phyloP scores from a whole-genome alignment of 2,113 vertebrate genomes.

The Fukomys damarensis region DNA sequence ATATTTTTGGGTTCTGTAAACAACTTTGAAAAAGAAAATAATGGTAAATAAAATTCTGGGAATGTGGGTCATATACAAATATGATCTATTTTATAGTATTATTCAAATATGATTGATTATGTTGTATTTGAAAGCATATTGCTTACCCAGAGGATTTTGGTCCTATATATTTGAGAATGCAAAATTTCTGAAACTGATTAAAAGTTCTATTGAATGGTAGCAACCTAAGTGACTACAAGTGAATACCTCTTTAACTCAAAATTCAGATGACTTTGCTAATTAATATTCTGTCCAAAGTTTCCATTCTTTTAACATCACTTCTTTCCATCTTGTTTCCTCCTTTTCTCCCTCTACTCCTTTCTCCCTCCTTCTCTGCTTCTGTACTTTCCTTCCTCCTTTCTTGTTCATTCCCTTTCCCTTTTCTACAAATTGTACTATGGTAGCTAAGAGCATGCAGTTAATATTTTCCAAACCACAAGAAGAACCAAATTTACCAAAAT shows the following conservation, averaged over 20 bases:
- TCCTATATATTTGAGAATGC: neutral
- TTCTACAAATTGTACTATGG: neutral
- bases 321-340: neutral
- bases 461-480: neutral
- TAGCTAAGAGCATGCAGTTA: neutral
- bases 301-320: neutral
- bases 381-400: fast-evolving
- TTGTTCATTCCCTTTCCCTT: neutral
- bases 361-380: neutral
- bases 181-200: slow-evolving; percentile 30
- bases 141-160: slow-evolving; percentile 54
- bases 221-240: slow-evolving; percentile 5
- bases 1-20: neutral
- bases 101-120: slow-evolving; percentile 53
- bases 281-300: neutral
- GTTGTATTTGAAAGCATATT: neutral
- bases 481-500: neutral
- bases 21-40: slow-evolving; percentile 4
- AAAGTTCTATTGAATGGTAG: slow-evolving; percentile 32
- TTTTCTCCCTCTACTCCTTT: neutral
- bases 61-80: slow-evolving; percentile 45
- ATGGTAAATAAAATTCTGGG: slow-evolving; percentile 20
- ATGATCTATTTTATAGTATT: neutral
- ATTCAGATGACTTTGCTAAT: neutral
- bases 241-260: neutral